Conservation (phyloP, 2,888 invertebrate species). For the Eucriotettix oculatus region DNA sequence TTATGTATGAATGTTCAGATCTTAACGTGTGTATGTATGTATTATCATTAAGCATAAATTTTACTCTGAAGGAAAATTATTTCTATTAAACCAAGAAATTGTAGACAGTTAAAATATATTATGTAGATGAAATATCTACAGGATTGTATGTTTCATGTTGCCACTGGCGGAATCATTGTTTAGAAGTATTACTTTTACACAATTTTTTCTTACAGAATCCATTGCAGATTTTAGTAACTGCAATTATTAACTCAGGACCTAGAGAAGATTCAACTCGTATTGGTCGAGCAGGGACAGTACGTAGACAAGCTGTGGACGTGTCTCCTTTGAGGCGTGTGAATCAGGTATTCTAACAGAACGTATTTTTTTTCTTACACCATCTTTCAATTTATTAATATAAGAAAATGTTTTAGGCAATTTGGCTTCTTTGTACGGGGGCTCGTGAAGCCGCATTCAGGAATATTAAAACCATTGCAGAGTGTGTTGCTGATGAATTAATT, state of each 20-base stretch:
- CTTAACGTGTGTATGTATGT: too few relatives aligned
- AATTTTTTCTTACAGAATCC: conserved; percentile 31
- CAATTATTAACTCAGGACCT: conserved; percentile 97
- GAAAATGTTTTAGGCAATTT: conserved; percentile 56
- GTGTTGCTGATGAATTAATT: conserved; percentile 98
- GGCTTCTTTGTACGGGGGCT: conserved; percentile 97
- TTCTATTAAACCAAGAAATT: too few relatives aligned
- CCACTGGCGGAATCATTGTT: too few relatives aligned
- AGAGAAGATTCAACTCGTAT: conserved; percentile 99
- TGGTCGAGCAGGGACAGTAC: conserved; percentile 99
- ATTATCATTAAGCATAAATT: too few relatives aligned
- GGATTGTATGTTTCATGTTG: too few relatives aligned
- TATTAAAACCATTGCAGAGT: conserved; percentile 99
- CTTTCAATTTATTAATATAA: background rate
- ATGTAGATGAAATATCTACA: too few relatives aligned
- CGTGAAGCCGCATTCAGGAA: conserved; percentile 99
- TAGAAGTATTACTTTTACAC: too few relatives aligned
- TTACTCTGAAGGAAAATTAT: too few relatives aligned
- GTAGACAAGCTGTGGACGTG: conserved; percentile 98
- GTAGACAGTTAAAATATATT: too few relatives aligned
- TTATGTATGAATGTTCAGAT: too few relatives aligned
- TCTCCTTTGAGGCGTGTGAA: conserved; percentile 96
- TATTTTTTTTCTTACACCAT: background rate
- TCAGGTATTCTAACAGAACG: conserved; percentile 37
- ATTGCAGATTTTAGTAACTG: conserved; percentile 75